Evolutionary conservation across 2,797 vertebrate species (phyloP).

Genomic region (Hapalemur alaotrensis): DNA sequence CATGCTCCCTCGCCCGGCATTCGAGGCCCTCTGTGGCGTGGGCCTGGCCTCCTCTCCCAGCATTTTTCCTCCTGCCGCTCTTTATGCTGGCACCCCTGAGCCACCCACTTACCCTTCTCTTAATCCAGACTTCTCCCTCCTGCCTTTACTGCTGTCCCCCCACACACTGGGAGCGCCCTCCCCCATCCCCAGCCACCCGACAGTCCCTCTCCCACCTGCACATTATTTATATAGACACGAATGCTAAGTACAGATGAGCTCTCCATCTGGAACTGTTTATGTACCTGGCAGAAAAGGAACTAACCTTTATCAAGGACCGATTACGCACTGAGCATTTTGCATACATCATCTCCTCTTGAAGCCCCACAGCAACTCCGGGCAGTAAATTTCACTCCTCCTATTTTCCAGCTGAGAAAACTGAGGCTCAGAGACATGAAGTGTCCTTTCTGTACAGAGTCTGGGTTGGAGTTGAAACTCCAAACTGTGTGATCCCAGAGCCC

Average conservation of each 20-base stretch:
- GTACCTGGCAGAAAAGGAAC: conserved; percentile 67
- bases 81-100: not conserved
- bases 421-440: not conserved
- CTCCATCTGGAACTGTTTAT: conserved; percentile 76
- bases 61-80: not conserved
- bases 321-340: not conserved
- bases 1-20: not conserved
- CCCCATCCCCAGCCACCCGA: conserved; percentile 29
- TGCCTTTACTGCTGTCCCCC: not conserved
- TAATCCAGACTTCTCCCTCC: not conserved
- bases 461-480: not conserved
- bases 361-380: not conserved
- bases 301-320: conserved; percentile 56
- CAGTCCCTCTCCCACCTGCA: conserved; percentile 62
- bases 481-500: not conserved
- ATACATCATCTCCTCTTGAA: conserved; percentile 30
- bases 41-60: not conserved
- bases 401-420: conserved; percentile 49
- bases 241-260: conserved; percentile 20
- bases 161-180: not conserved
- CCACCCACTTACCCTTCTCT: not conserved
- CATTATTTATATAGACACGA: conserved; percentile 49
- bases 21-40: not conserved
- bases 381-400: conserved; percentile 13
- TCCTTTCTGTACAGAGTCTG: not conserved